Conservation (phyloP, 2,888 invertebrate species). For the Diploptera punctata region DNA sequence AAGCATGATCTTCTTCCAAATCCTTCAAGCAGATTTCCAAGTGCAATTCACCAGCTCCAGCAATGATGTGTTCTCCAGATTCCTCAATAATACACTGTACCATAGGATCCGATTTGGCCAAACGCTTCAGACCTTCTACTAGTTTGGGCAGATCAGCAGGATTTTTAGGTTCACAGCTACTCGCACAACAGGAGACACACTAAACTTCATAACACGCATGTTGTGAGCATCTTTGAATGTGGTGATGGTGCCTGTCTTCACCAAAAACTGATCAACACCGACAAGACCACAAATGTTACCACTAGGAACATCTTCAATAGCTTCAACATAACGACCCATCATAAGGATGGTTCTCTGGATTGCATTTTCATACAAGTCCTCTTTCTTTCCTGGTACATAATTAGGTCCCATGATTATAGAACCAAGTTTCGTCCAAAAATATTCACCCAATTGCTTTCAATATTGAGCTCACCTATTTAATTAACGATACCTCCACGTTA, state of each 20-base stretch:
- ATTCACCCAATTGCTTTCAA: no score
- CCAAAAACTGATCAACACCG: conserved; percentile 99
- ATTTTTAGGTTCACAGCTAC: conserved; percentile 99
- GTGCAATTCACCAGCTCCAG: conserved; percentile 99
- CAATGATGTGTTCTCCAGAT: conserved; percentile 99
- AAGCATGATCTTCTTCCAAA: conserved; percentile 99
- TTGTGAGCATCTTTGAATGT: conserved; percentile 99
- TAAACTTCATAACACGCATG: conserved; percentile 99
- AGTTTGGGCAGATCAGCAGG: conserved; percentile 99
- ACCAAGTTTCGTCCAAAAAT: no score
- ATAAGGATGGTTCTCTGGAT: conserved; percentile 99
- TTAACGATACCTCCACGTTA: no score
- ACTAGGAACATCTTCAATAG: conserved; percentile 98
- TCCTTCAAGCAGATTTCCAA: conserved; percentile 99
- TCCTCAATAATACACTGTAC: conserved; percentile 99
- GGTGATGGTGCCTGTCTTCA: conserved; percentile 99
- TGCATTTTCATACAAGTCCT: conserved; percentile 98
- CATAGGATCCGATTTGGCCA: conserved; percentile 99
- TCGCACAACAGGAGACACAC: conserved; percentile 98
- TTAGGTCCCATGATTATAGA: conserved; percentile 99
- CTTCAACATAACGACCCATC: conserved; percentile 99
- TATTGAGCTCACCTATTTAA: no score
- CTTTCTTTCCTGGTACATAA: conserved; percentile 97
- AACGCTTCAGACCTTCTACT: conserved; percentile 97
- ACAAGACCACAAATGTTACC: conserved; percentile 99